A percentile compares a stretch with the other conserved stretches of the same genome.
Conservation (phyloP, 1,140 invertebrate genomes). For the Drosophila paulistorum region DNA sequence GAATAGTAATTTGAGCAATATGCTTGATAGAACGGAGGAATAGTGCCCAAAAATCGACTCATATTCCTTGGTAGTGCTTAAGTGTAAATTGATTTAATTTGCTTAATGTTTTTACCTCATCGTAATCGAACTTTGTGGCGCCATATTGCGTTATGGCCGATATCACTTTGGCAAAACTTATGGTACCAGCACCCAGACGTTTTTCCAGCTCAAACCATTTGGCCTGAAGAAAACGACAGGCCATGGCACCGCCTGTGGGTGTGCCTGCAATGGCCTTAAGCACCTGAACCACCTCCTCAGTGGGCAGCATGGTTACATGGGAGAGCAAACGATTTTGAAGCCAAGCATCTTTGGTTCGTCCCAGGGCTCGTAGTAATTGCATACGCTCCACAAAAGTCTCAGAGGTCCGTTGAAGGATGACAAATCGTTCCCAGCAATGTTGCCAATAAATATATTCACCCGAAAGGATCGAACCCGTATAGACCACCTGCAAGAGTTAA, state of each 20-base stretch:
- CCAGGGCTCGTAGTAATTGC: constrained; percentile 87
- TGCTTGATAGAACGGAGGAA: too few relatives aligned
- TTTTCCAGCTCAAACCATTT: constrained; percentile 88
- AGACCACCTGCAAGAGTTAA: constrained; percentile 64
- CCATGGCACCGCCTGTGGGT: constrained; percentile 87
- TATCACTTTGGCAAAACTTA: constrained; percentile 88
- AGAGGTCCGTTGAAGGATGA: constrained; percentile 84
- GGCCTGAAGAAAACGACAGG: constrained; percentile 89
- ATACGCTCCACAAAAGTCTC: constrained; percentile 87
- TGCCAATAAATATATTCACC: constrained; percentile 90
- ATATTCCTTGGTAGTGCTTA: too few relatives aligned
- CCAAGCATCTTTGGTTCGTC: constrained; percentile 88
- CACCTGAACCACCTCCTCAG: constrained; percentile 88
- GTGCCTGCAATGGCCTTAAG: constrained; percentile 88
- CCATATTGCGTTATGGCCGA: constrained; percentile 88
- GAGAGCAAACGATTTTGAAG: constrained; percentile 88
- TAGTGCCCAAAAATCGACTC: too few relatives aligned
- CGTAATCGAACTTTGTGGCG: constrained; percentile 88
- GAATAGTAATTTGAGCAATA: too few relatives aligned
- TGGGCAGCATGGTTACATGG: constrained; percentile 86
- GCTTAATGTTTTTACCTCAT: constrained; percentile 84
- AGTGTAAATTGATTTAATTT: too few relatives aligned
- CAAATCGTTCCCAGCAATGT: constrained; percentile 88
- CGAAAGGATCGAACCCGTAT: constrained; percentile 83
- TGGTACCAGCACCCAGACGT: constrained; percentile 87